phyloP scores from a whole-genome alignment of 2,113 vertebrate genomes.

The Leucopternis melanops region DNA sequence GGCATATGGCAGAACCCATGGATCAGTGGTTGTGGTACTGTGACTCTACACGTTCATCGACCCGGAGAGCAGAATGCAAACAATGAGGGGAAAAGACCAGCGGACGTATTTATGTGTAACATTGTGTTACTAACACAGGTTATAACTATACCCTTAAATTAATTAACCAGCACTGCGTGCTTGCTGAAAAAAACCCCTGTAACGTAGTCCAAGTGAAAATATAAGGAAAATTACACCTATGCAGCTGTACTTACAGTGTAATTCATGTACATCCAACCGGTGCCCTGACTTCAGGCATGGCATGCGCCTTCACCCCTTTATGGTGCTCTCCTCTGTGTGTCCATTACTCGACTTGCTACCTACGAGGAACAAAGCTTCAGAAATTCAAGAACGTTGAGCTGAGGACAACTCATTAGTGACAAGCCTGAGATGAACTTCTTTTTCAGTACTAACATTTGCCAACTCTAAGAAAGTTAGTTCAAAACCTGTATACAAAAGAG shows the following conservation, averaged over 20 bases:
- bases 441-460: background rate
- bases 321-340: background rate
- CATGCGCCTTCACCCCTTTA: fast-evolving
- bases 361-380: background rate
- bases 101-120: fast-evolving
- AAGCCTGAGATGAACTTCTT: background rate
- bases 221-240: background rate
- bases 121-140: background rate
- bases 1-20: background rate
- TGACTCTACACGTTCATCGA: fast-evolving
- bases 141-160: background rate
- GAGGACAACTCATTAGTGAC: background rate
- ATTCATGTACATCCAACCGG: background rate
- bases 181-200: background rate
- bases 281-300: too few species aligned
- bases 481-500: background rate
- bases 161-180: background rate
- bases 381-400: background rate
- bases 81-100: background rate
- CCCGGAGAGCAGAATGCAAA: background rate
- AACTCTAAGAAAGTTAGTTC: background rate
- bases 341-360: fast-evolving
- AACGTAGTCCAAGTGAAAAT: background rate
- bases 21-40: background rate
- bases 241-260: background rate